Evolutionary conservation across 2,888 invertebrate genomes (phyloP), one percentile per base, ranked within the genome.

Genomic region (Cantharis rufa): DNA sequence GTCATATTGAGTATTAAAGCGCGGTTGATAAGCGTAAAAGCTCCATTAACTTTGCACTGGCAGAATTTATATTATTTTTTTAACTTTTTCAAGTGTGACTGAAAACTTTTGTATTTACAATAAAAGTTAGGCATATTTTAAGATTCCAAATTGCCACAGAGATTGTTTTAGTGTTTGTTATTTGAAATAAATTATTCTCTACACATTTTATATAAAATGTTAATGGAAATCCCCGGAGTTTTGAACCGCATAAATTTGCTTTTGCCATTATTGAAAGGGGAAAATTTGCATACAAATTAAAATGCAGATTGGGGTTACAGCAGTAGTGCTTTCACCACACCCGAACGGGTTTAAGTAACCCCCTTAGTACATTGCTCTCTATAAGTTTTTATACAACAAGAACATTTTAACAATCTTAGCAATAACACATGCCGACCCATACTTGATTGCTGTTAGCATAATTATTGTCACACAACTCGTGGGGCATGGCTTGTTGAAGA

Each of bases 301-400:
- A 78, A 78, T 78, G 77, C 75, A 78, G 77, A 78, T 78, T 78
- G 77, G 77, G 77, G 74, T 78, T 82, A 81, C 68, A 79, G 81
- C 71, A 79, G 80, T 72, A 81, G 81, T 72, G 82, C 79, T 72
- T 81, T 80, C 71, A 79, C 69, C 72, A 73, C 73, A 28, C 74
- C 79, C 72, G 77, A 76, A 76, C 80, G 80, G 72, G 72, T 71
- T 78, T 77, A 72, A 78, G 75, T 71, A 74, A 73, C 73, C 71
- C 76, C 73, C 28, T 66, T 61, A 74, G 77, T 78, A 70, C 70
- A 62, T 78, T 75, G 74, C 71, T 74, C 74, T 77, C 75, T 75
- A 69, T 27, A 74, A 69, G 74, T 74, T 74, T 71, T 74, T 74
- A 69, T 21, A 66, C 69, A 74, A 70, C 15, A 61, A 70, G n/a